Conservation (phyloP, 1,140 invertebrate species). For the Cydia splendana region DNA sequence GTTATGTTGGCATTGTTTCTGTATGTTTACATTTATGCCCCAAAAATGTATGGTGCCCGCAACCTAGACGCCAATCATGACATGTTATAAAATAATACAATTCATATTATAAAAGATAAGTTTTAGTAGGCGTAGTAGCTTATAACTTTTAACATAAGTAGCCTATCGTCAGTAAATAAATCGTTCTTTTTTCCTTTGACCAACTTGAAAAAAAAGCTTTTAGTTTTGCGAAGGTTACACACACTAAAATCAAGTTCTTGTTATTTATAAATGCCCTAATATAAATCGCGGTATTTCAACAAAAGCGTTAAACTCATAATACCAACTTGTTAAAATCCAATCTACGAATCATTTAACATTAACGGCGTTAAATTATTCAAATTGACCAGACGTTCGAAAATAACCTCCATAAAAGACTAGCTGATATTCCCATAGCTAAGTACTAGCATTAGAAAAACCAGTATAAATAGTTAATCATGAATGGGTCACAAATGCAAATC, state of each 20-base stretch:
- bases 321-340: conserved; percentile 2
- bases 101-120: too few species aligned
- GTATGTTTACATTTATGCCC: not conserved
- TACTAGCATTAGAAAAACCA: not conserved
- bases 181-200: too few species aligned
- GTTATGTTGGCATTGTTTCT: not conserved
- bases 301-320: not conserved
- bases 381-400: conserved; percentile 20
- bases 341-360: conserved; percentile 3
- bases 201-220: not conserved
- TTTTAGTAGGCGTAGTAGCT: too few species aligned
- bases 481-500: too few species aligned
- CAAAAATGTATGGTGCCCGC: too few species aligned
- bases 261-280: not conserved
- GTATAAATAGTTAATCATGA: too few species aligned
- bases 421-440: not conserved
- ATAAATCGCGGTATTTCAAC: not conserved
- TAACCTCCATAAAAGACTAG: conserved; percentile 6
- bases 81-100: too few species aligned
- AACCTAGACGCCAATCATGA: too few species aligned
- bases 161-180: too few species aligned
- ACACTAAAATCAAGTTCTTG: not conserved
- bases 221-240: not conserved
- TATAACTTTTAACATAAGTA: too few species aligned
- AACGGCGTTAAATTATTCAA: conserved; percentile 12